These are phyloP conservation scores for Podarcis cretensis DNA, from an alignment of 2,113 vertebrate species.

Conservation along the genomic window DNA sequence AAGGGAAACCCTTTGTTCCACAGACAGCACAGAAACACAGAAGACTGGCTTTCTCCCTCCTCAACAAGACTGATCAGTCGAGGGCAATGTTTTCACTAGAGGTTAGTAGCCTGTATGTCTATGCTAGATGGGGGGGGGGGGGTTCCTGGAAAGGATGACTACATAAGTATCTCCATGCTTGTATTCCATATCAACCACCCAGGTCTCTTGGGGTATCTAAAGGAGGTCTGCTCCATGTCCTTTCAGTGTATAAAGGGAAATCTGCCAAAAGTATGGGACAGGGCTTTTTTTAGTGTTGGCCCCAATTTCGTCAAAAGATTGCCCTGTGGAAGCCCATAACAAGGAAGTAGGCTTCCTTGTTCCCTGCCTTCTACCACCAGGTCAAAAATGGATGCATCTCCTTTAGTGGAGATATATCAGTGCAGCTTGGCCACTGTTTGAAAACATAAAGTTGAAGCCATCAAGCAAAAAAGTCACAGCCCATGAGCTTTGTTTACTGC, in stretches of 20 bases:
- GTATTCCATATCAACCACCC: background rate
- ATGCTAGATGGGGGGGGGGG: background rate
- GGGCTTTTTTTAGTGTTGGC: background rate
- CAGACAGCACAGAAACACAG: background rate
- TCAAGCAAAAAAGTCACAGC: too few species aligned
- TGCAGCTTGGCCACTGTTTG: too few species aligned
- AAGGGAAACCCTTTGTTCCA: background rate
- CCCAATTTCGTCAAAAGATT: background rate
- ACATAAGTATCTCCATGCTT: background rate
- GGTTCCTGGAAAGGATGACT: background rate
- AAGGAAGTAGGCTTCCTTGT: background rate
- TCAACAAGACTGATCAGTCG: background rate
- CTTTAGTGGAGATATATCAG: too few species aligned
- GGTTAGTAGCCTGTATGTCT: background rate
- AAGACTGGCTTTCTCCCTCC: background rate
- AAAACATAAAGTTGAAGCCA: too few species aligned
- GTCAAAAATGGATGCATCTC: background rate
- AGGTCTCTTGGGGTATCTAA: background rate
- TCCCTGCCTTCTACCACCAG: background rate
- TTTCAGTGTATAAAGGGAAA: background rate
- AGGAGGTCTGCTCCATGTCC: background rate
- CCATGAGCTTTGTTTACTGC: background rate
- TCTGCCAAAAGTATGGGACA: background rate
- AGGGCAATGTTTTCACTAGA: background rate
- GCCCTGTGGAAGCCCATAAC: background rate